phyloP scores from a whole-genome alignment of 2,797 vertebrate species.

The Pseudotriccus pelzelni region DNA sequence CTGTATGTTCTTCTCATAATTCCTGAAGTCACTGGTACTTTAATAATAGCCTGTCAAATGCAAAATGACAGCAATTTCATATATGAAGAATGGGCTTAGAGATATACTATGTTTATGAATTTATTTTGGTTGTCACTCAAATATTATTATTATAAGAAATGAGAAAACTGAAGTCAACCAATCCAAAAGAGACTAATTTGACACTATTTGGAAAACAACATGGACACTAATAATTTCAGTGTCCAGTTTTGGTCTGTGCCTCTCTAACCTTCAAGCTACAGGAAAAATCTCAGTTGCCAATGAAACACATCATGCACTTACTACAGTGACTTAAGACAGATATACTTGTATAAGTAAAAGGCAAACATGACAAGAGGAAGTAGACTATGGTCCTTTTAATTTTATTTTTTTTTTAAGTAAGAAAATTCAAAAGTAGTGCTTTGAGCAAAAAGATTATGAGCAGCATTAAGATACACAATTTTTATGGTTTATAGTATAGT shows the following conservation, averaged over 20 bases:
- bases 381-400: not conserved
- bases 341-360: not conserved
- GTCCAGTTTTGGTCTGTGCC: not conserved
- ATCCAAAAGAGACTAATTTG: constrained; percentile 39
- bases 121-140: constrained; percentile 74
- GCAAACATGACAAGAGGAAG: not conserved
- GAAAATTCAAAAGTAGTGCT: not conserved
- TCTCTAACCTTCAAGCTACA: not conserved
- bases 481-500: not conserved
- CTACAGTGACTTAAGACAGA: not conserved
- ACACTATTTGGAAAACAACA: not conserved
- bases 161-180: constrained; percentile 54
- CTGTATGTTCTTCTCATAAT: constrained; percentile 39
- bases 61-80: constrained; percentile 72
- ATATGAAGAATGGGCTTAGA: constrained; percentile 68
- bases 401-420: not conserved
- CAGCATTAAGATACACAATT: not conserved
- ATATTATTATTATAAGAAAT: constrained; percentile 56
- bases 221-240: not conserved
- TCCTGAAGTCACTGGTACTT: constrained; percentile 45
- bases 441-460: not conserved
- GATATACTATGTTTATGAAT: constrained; percentile 75
- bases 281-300: not conserved
- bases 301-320: not conserved
- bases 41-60: constrained; percentile 71